Evolutionary conservation across 1,140 invertebrate species (phyloP).

Genomic region (Euschistus heros): DNA sequence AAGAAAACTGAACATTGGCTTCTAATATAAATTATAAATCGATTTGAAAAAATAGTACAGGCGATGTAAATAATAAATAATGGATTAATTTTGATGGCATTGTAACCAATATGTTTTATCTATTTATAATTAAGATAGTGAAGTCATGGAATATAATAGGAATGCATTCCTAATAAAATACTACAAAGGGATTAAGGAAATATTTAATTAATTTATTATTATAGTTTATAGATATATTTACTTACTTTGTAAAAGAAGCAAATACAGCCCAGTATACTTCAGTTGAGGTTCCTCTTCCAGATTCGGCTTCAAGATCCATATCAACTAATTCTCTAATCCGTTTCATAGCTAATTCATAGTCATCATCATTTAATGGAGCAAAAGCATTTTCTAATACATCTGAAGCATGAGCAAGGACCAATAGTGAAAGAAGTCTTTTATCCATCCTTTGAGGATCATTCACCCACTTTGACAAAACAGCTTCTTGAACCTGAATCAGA

Average conservation of each 20-base stretch:
- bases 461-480: slow-evolving; percentile 89
- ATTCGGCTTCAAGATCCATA: slow-evolving; percentile 90
- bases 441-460: slow-evolving; percentile 98
- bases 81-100: too few relatives aligned
- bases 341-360: slow-evolving; percentile 97
- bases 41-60: too few relatives aligned
- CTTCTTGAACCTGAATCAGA: slow-evolving; percentile 77
- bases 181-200: too few relatives aligned
- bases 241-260: slow-evolving; percentile 92
- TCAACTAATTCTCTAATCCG: slow-evolving; percentile 90
- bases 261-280: slow-evolving; percentile 98
- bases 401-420: slow-evolving; percentile 93
- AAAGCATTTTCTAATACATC: slow-evolving; percentile 99
- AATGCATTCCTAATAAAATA: too few relatives aligned
- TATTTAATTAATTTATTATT: too few relatives aligned
- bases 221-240: too few relatives aligned
- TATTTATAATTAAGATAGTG: too few relatives aligned
- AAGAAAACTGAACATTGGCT: too few relatives aligned
- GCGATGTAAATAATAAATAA: too few relatives aligned
- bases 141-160: too few relatives aligned
- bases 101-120: too few relatives aligned
- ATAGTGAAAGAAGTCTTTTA: slow-evolving; percentile 78
- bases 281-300: slow-evolving; percentile 72
- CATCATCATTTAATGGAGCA: slow-evolving; percentile 92
- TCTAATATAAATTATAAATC: too few relatives aligned